These are phyloP conservation scores for Spodoptera littoralis DNA, from an alignment of 2,888 invertebrate genomes.

Conservation along the genomic window DNA sequence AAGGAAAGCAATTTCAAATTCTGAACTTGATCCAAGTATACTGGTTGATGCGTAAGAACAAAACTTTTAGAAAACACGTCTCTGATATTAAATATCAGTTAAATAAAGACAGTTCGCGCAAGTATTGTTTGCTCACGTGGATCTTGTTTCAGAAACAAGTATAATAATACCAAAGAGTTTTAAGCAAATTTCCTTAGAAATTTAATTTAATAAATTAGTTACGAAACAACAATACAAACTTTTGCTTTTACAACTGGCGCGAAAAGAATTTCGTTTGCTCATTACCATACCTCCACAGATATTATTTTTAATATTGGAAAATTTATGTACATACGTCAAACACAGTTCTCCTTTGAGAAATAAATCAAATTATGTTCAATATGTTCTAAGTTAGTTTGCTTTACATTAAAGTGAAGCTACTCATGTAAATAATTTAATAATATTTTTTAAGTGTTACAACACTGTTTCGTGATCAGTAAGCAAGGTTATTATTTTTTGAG, in stretches of 20 bases:
- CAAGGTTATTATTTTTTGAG: too few relatives aligned
- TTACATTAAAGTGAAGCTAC: slow-evolving; percentile 2
- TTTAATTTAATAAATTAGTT: slow-evolving; percentile 82
- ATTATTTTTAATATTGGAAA: slow-evolving; percentile 37
- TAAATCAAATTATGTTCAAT: slow-evolving; percentile 24
- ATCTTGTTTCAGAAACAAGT: slow-evolving; percentile 79
- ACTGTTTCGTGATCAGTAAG: not conserved
- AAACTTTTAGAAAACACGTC: slow-evolving; percentile 81
- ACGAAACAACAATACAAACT: slow-evolving; percentile 69
- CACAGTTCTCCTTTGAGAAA: slow-evolving; percentile 14
- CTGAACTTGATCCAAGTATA: slow-evolving; percentile 74
- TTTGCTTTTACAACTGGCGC: slow-evolving; percentile 67
- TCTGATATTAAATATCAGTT: slow-evolving; percentile 85
- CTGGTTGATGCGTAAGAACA: slow-evolving; percentile 63
- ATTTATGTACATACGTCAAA: slow-evolving; percentile 12
- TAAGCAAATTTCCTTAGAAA: slow-evolving; percentile 70
- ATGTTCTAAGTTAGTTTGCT: slow-evolving; percentile 20
- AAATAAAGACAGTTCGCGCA: slow-evolving; percentile 80
- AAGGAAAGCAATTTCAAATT: slow-evolving; percentile 78
- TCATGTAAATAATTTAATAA: not conserved
- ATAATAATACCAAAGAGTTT: slow-evolving; percentile 80
- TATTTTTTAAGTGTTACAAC: slow-evolving; percentile 1
- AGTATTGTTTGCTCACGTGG: slow-evolving; percentile 79
- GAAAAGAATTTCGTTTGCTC: slow-evolving; percentile 65
- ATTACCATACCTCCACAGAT: slow-evolving; percentile 57